Percentiles rank a stretch among this genome's conserved stretches.
These are phyloP conservation scores for Nineta flava DNA, from an alignment of 2,888 invertebrate species.

Conservation along the genomic window DNA sequence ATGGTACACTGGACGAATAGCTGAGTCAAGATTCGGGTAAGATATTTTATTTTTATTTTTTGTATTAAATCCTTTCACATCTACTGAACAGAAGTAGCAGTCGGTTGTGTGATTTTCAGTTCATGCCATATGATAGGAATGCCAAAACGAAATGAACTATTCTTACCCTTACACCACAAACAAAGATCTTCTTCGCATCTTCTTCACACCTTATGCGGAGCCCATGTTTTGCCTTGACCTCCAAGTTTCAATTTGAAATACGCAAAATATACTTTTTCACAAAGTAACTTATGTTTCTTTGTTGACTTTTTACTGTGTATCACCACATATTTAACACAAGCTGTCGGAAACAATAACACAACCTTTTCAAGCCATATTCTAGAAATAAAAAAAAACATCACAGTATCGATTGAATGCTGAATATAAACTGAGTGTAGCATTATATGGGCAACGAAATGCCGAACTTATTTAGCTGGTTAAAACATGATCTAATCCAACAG, in stretches of 20 bases:
- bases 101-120: slow-evolving; percentile 8
- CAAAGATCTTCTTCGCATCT: slow-evolving; percentile 12
- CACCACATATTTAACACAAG: slow-evolving; percentile 1
- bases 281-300: background rate
- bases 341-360: too few species aligned
- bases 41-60: background rate
- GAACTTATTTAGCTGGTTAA: too few species aligned
- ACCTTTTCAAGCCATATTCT: too few species aligned
- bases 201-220: slow-evolving; percentile 12
- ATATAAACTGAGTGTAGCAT: too few species aligned
- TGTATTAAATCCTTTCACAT: background rate
- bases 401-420: too few species aligned
- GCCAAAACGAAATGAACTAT: background rate
- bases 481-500: too few species aligned
- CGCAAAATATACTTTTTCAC: background rate
- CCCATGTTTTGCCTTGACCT: slow-evolving; percentile 13
- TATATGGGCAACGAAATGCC: too few species aligned
- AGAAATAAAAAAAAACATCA: too few species aligned
- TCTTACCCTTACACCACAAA: slow-evolving; percentile 10
- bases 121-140: slow-evolving; percentile 9
- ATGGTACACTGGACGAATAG: background rate
- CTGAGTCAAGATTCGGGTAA: background rate
- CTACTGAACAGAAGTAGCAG: background rate
- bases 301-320: background rate
- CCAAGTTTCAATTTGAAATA: background rate